Evolutionary conservation across 2,113 vertebrate species (phyloP), one percentile per base, ranked within the genome.

Genomic region (Meles meles): DNA sequence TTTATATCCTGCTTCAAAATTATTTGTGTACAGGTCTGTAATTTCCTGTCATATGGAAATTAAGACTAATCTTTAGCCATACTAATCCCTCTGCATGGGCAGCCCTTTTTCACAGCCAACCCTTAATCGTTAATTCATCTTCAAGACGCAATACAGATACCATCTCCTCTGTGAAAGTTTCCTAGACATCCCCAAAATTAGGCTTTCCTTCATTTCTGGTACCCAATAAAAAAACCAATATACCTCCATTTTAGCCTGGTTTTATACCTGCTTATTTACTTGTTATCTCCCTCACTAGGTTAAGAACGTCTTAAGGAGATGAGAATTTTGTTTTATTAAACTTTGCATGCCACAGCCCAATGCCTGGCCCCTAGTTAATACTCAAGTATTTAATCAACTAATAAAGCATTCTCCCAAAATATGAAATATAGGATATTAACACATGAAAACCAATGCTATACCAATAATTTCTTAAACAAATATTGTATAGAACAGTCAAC

Each of bases 401-500:
- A 84, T 65, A 93, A 77, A 85, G 44, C 72, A 95, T 25, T 88
- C 5, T 42, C 71, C 31, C 39, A 83, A 92, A 86, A 92, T 59
- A 91, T 20, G 27, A 7, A 92, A 14, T 67, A 15, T 14, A 91
- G 71, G 8, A 65, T 90, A 91, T 25, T 91, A 9, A 94, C 34
- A 88, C 9, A 29, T 65, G 5, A 52, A 72, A 49, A 85, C 37
- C 29, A 83, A 9, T 80, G n/a, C 63, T 17, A 94, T 57, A 63
- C 14, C 87, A 96, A 49, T n/a, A 79, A 82, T 97, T 92, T 69
- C 79, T 92, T 93, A 86, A 95, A 55, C 52, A 96, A 95, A 79
- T 81, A 91, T 21, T 86, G 27, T 13, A 84, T 42, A 29, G 15
- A 91, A 92, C 27, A 91, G 23, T 79, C 42, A 87, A 89, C 14